phyloP scores from a whole-genome alignment of 1,140 invertebrate species.

The Oncopodura yosiiana region DNA sequence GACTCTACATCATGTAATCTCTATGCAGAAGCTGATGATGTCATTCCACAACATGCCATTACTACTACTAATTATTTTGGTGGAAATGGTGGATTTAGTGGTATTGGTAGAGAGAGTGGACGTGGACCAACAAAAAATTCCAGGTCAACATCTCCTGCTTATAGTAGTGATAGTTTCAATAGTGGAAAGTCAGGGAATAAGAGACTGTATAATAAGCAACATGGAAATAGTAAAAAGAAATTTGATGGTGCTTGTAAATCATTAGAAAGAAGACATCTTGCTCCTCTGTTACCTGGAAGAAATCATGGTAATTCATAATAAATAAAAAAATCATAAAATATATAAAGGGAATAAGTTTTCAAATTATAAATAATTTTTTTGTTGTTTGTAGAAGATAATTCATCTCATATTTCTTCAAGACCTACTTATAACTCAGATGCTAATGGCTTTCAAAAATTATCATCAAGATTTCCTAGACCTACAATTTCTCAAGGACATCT shows the following conservation, averaged over 20 bases:
- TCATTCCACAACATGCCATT: conserved; percentile 22
- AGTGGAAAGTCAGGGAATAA: conserved; percentile 35
- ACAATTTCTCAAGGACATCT: conserved; percentile 31
- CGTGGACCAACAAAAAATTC: conserved; percentile 30
- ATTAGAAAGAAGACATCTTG: conserved; percentile 31
- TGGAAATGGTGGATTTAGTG: conserved; percentile 11
- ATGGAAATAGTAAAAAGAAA: conserved; percentile 31
- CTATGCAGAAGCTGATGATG: conserved; percentile 34
- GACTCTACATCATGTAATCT: conserved; percentile 35
- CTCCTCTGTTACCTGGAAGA: conserved; percentile 33
- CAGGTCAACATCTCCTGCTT: conserved; percentile 33
- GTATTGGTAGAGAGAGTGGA: conserved; percentile 4
- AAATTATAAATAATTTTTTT: no score
- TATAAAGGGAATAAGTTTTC: no score
- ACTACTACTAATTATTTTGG: conserved; percentile 24
- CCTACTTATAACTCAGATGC: conserved; percentile 20
- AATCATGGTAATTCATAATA: conserved; percentile 18
- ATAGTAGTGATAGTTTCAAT: conserved; percentile 36
- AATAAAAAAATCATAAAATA: background rate
- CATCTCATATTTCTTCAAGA: conserved; percentile 19
- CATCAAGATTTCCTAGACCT: conserved; percentile 24
- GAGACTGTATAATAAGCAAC: conserved; percentile 32
- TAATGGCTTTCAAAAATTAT: conserved; percentile 32
- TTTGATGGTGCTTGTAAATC: conserved; percentile 35
- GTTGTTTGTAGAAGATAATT: conserved; percentile 23